Evolutionary conservation across 2,113 vertebrate species (phyloP), one percentile per base, ranked within the genome.

Genomic region (Tyrannus savana): DNA sequence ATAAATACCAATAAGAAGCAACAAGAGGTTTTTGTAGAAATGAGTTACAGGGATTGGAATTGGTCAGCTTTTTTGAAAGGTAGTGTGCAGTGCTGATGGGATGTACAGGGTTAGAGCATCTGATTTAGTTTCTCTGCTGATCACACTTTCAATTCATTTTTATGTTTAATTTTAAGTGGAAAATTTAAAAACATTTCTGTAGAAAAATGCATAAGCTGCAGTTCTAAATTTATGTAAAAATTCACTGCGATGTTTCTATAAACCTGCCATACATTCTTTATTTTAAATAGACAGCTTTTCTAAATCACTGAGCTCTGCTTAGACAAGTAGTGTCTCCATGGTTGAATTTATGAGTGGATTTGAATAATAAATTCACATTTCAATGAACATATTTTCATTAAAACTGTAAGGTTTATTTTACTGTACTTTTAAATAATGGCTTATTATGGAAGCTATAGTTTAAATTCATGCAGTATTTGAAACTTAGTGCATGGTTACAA

Each of bases 361-460:
- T 98, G 98, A 98, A 98, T 98, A 98, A 98, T 98, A 98, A 98
- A 98, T 98, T 98, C 98, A 98, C 98, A 98, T 98, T 98, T 98
- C 98, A 98, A 98, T 98, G 98, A 98, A 98, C 98, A 98, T 98
- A 98, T 98, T 98, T 98, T 98, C 98, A 98, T 98, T 98, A 98
- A 98, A 98, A 98, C 96, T 96, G 97, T 98, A 97, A 97, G 98
- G 97, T 98, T 98, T 98, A 98, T 98, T 98, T 98, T 98, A 98
- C 98, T 98, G 97, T 98, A 98, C 98, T 98, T 98, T 98, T 97
- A 98, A 98, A 98, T 98, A 98, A 98, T 98, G 98, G 97, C 97
- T 97, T 98, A 98, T 98, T 98, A 98, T 98, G 98, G 97, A 97
- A 98, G 97, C 96, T 98, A 97, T 98, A 97, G 97, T 98, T 98